Evolutionary conservation across 2,888 invertebrate genomes (phyloP), one percentile per base, ranked within the genome.

Genomic region (Chaetoderma sp.): DNA sequence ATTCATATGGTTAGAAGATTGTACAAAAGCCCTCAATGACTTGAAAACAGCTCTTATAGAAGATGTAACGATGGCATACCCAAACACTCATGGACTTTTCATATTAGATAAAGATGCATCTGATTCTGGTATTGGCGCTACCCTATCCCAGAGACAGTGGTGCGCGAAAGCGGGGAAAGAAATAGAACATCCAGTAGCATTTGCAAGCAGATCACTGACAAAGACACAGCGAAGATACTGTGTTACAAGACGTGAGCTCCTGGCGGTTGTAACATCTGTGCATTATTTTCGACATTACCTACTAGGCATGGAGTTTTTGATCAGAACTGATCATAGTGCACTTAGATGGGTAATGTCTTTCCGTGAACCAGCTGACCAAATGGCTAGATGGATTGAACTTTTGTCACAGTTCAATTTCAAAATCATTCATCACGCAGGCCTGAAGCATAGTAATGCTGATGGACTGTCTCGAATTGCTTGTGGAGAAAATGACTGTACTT

Each of bases 271-370:
- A 32, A 50, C 33, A 18, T 16, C 45, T 45, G 32, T 50, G 44
- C 25, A 62, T 55, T 59, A 25, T 21, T 66, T 65, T 47, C 21
- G 44, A 1, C 13, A 52, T 18, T 44, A 45, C 23, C 57, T 64
- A 23, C 42, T 60, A 4, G 67, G 67, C 6, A 59, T 32, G 30
- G 18, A 58, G 21, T 59, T 55, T 44, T 8, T 67, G 13, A 28
- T 67, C 13, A 47, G 67, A 18, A 60, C 56, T 28, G 63, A 63
- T 21, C 54, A 63, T 28, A 44, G 47, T 55, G n/a, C 50, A 23
- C 30, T 69, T 8, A 27, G 65, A 6, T 69, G 69, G 69, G 30
- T 69, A 21, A 66, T 65, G 60, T 55, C 50, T 5, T 63, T 69
- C 27, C 56, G 60, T 18, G 42, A 28, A 5, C 66, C 68, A 6